Conservation (phyloP, 2,888 invertebrate genomes). For the Pseudolycoriella hygida region DNA sequence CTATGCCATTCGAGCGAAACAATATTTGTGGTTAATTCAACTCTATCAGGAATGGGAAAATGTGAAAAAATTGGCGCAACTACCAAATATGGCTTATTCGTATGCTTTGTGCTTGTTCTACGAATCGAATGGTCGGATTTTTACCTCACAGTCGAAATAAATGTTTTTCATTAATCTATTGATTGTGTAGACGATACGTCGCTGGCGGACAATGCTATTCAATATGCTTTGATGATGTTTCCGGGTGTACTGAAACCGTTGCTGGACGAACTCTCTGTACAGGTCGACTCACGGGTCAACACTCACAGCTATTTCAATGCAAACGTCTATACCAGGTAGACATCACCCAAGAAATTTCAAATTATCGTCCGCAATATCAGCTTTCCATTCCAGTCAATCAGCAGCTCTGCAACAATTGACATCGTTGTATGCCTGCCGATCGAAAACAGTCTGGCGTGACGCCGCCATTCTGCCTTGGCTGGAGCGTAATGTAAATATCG, state of each 20-base stretch:
- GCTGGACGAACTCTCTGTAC: constrained; percentile 57
- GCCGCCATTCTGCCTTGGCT: constrained; percentile 55
- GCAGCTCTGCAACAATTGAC: constrained; percentile 50
- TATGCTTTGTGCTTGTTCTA: constrained; percentile 56
- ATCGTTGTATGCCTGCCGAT: constrained; percentile 53
- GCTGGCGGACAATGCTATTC: constrained; percentile 43
- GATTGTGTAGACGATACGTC: neutral
- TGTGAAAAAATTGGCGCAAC: constrained; percentile 49
- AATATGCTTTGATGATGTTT: constrained; percentile 64
- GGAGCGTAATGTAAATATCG: constrained; percentile 48
- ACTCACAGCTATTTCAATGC: constrained; percentile 30
- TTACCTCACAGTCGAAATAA: too few relatives aligned
- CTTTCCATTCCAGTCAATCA: constrained; percentile 31
- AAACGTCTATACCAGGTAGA: constrained; percentile 20
- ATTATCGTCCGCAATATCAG: too few relatives aligned
- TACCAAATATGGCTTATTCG: constrained; percentile 80
- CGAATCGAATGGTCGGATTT: constrained; percentile 25
- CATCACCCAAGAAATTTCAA: too few relatives aligned
- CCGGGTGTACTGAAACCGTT: constrained; percentile 56
- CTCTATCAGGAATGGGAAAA: constrained; percentile 39
- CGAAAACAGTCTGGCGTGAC: constrained; percentile 64
- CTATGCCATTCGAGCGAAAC: constrained; percentile 57
- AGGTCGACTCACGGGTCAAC: constrained; percentile 44
- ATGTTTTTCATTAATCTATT: neutral
- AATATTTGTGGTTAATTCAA: constrained; percentile 52